Base-by-base conservation (phyloP, 2,888 invertebrate species). In the Folsomia candida region DNA sequence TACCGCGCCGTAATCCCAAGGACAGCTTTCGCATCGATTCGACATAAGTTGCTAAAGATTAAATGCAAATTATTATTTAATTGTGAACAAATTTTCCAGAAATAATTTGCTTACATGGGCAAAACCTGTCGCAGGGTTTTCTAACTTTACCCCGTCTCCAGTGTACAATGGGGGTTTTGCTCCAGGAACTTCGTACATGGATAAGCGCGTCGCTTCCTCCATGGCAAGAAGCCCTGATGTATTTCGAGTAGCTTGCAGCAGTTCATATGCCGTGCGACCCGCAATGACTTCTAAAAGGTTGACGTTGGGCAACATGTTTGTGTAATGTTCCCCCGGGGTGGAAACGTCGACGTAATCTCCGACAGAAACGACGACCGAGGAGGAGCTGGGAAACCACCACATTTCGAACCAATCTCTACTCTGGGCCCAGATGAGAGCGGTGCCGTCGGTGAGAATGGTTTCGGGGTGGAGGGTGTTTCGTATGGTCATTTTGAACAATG, bases 81-180 rank as follows among this genome's bases (percentile, higher is more conserved):
- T 11, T 47, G 47, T n/a, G n/a, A n/a, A 9, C 47, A 47, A 47
- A 47, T 9, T 18, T 18, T 18, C 47, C 9, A 18, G 18, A 47
- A 47, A 18, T 18, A 47, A 47, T 47, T 18, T 47, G 9, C 47
- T 11, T 47, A 9, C 47, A 47, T 47, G n/a, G n/a, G n/a, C n/a
- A n/a, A n/a, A 47, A 11, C 47, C 47, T 11, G 18, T 47, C 18
- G 47, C 47, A 47, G 47, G 47, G 47, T 47, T 47, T 18, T 47
- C 64, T 11, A 65, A 51, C 6, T 59, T 67, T 24, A 66, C 61
- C 22, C 51, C 24, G 14, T 67, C 59, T 26, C 73, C 76, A 1
- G 72, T 67, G 47, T 60, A 76, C 24, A 76, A 65, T 18, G 76
- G 73, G 1, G 70, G 68, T 37, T 70, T 76, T 51, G 72, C 76